These are phyloP conservation scores for Phenganax marumi DNA, from an alignment of 92 coral and sea anemone species.

Conservation along the genomic window DNA sequence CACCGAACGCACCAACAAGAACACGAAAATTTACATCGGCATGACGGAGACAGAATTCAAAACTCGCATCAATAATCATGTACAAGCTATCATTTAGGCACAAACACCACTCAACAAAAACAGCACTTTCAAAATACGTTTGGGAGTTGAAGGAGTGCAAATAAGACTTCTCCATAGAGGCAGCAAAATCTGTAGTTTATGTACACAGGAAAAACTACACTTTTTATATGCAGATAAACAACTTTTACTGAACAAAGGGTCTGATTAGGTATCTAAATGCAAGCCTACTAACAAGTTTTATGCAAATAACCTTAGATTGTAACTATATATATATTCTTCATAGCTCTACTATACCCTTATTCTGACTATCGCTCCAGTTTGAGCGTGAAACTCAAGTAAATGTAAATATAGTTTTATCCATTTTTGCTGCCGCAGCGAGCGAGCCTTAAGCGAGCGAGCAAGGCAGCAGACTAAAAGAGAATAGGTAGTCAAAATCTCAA, in stretches of 20 bases:
- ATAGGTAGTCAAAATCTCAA: too few species aligned
- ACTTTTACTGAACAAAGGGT: constrained; percentile 29
- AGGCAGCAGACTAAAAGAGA: too few species aligned
- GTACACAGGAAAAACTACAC: constrained; percentile 13
- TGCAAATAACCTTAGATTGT: too few species aligned
- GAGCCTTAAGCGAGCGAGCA: too few species aligned
- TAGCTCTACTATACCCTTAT: too few species aligned
- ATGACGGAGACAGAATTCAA: constrained; percentile 8
- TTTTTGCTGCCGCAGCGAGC: too few species aligned
- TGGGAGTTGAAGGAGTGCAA: constrained; percentile 37
- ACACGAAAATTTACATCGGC: too few species aligned
- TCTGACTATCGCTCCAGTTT: too few species aligned
- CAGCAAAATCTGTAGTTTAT: constrained; percentile 19
- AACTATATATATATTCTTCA: neutral
- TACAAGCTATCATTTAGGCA: constrained; percentile 33
- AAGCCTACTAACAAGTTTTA: constrained; percentile 7
- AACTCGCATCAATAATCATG: constrained; percentile 34
- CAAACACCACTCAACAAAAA: constrained; percentile 35
- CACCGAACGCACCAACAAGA: too few species aligned
- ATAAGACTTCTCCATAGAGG: constrained; percentile 15
- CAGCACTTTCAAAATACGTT: constrained; percentile 31
- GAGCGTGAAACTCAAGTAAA: too few species aligned
- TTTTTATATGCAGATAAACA: constrained; percentile 7
- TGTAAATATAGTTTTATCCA: too few species aligned
- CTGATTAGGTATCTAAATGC: constrained; percentile 19